Evolutionary conservation across 1,140 invertebrate genomes (phyloP).

Genomic region (Drosophila quadrilineata): DNA sequence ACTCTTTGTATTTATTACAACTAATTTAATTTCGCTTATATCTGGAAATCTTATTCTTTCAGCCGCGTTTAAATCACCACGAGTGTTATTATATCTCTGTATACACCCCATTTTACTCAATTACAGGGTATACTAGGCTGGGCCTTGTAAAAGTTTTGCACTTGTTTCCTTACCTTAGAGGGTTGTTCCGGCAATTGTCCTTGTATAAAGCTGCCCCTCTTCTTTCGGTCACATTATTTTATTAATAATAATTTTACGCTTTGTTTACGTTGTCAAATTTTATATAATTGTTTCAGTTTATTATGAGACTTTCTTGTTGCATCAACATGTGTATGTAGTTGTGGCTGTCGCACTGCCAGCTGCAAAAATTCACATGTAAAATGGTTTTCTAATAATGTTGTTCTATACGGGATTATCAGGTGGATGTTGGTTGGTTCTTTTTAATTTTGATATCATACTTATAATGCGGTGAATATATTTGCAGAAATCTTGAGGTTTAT

Average conservation of each 20-base stretch:
- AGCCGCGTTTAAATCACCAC: too few relatives aligned
- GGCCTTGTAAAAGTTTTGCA: conserved; percentile 46
- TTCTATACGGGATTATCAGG: conserved; percentile 55
- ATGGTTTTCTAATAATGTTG: conserved; percentile 25
- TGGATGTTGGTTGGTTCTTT: conserved; percentile 37
- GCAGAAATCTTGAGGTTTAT: too few relatives aligned
- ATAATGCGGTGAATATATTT: too few relatives aligned
- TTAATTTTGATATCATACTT: too few relatives aligned
- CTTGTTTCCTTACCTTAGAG: conserved; percentile 48
- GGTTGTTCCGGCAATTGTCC: conserved; percentile 60
- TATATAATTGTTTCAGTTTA: conserved; percentile 46
- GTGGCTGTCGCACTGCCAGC: conserved; percentile 44
- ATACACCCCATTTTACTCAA: background rate
- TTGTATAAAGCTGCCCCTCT: conserved; percentile 33
- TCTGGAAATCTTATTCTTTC: too few relatives aligned
- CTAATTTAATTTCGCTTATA: too few relatives aligned
- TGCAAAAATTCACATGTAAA: conserved; percentile 58
- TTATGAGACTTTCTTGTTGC: conserved; percentile 44
- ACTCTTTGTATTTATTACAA: background rate
- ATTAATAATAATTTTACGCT: conserved; percentile 80
- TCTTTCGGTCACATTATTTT: conserved; percentile 46
- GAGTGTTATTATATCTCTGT: background rate
- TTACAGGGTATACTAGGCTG: background rate
- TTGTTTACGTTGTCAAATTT: conserved; percentile 71
- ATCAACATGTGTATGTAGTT: conserved; percentile 55